A percentile compares a stretch with the other conserved stretches of the same genome.
phyloP scores from a whole-genome alignment of 2,113 vertebrate species.

The Pseudorectes ferrugineus region DNA sequence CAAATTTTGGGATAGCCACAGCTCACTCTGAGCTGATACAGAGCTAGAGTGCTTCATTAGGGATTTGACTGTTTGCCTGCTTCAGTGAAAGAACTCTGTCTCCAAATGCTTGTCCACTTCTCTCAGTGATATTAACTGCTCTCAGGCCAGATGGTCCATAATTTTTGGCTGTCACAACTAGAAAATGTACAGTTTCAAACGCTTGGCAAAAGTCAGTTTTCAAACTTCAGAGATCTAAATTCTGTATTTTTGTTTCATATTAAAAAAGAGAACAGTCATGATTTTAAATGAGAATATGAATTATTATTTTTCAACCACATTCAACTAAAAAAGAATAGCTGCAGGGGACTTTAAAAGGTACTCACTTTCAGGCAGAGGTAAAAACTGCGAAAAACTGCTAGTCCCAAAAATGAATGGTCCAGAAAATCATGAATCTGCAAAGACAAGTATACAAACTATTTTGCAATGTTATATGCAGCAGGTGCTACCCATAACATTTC shows the following conservation, averaged over 20 bases:
- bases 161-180: neutral
- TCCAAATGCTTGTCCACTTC: neutral
- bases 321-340: neutral
- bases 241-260: neutral
- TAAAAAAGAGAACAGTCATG: neutral
- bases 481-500: neutral
- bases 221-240: neutral
- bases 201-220: neutral
- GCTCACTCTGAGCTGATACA: neutral
- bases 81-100: neutral
- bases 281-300: neutral
- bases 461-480: neutral
- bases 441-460: neutral
- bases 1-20: neutral
- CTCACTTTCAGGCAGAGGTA: neutral
- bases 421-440: neutral
- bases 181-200: neutral
- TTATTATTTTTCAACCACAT: neutral
- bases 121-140: neutral
- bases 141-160: neutral
- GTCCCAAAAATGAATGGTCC: neutral
- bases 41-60: neutral
- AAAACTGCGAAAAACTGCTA: neutral
- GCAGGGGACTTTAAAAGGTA: neutral
- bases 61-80: neutral